These are phyloP conservation scores for Lampris megalopsis DNA, from an alignment of 2,113 vertebrate genomes.

Conservation along the genomic window DNA sequence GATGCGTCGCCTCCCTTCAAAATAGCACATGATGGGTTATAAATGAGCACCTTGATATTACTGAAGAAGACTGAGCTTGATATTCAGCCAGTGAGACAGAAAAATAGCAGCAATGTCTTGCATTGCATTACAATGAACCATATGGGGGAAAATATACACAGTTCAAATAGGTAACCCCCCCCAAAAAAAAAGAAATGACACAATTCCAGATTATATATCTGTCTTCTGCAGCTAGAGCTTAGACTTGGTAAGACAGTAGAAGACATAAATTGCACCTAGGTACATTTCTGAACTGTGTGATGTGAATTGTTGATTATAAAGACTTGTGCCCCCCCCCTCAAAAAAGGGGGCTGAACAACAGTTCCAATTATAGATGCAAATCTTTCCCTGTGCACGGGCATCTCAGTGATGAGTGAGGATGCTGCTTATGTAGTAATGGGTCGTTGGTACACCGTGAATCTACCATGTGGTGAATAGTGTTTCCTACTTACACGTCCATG, in stretches of 20 bases:
- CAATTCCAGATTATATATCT: neutral
- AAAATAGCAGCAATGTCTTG: neutral
- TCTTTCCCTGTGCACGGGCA: no score
- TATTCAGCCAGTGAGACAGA: constrained; percentile 23
- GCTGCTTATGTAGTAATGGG: no score
- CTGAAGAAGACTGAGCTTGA: constrained; percentile 30
- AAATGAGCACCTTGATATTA: constrained; percentile 24
- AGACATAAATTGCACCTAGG: neutral
- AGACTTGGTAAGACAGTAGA: neutral
- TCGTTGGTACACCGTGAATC: no score
- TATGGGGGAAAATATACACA: neutral
- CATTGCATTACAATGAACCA: constrained; percentile 46
- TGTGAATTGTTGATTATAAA: no score
- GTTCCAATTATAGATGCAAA: no score
- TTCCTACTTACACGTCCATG: no score
- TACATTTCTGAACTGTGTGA: neutral
- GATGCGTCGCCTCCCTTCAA: neutral
- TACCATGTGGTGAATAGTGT: no score
- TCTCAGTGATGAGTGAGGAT: no score
- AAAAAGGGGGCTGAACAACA: no score
- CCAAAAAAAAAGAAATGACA: neutral
- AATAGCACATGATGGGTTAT: constrained; percentile 27
- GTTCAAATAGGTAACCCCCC: neutral
- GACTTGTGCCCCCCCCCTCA: no score
- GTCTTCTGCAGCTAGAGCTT: neutral